These are phyloP conservation scores for Acanthosepion pharaonis DNA, from an alignment of 2,888 invertebrate genomes.

Conservation along the genomic window DNA sequence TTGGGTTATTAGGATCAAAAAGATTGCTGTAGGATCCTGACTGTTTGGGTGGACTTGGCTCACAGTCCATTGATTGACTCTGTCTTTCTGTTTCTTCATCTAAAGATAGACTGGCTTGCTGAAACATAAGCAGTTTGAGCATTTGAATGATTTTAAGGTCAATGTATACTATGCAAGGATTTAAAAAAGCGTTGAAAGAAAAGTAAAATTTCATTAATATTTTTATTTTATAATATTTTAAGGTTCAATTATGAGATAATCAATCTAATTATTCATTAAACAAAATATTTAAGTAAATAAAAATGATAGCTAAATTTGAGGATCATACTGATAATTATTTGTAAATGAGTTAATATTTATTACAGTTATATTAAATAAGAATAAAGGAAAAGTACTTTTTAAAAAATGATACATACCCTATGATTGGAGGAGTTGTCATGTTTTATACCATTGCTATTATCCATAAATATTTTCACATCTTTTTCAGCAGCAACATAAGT, in stretches of 20 bases:
- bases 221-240: too few relatives aligned
- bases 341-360: too few relatives aligned
- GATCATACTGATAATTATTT: too few relatives aligned
- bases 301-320: too few relatives aligned
- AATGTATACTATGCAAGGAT: too few relatives aligned
- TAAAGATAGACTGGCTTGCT: slow-evolving; percentile 48
- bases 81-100: slow-evolving; percentile 62
- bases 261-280: too few relatives aligned
- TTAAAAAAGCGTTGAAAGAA: too few relatives aligned
- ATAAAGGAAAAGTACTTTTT: not conserved
- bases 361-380: too few relatives aligned
- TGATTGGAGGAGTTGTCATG: slow-evolving; percentile 56
- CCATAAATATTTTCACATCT: slow-evolving; percentile 74
- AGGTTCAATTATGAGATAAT: too few relatives aligned
- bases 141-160: not conserved
- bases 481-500: slow-evolving; percentile 72
- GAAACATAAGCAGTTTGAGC: slow-evolving; percentile 42
- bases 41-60: slow-evolving; percentile 58
- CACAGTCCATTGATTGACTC: slow-evolving; percentile 52
- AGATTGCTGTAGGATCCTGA: slow-evolving; percentile 71
- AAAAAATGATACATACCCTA: slow-evolving; percentile 59
- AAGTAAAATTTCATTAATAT: too few relatives aligned
- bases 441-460: slow-evolving; percentile 70
- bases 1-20: slow-evolving; percentile 63
- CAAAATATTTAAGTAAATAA: too few relatives aligned